phyloP scores from a whole-genome alignment of 2,888 invertebrate genomes.

The Macaria notata region DNA sequence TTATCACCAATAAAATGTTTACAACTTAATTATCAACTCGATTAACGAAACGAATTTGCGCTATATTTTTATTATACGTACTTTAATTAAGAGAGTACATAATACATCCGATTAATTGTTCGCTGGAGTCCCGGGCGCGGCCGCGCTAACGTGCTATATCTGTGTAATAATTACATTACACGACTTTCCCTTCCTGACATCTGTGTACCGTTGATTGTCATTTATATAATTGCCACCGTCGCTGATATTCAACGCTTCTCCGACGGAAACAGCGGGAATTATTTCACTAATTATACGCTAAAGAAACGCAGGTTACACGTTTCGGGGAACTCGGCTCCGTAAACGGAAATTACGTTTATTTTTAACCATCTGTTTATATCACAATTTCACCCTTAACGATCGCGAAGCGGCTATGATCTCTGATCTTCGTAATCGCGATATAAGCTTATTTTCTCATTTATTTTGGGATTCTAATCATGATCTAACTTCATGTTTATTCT shows the following conservation, averaged over 20 bases:
- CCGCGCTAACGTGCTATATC: conserved; percentile 59
- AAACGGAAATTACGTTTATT: conserved; percentile 19
- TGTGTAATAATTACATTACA: conserved; percentile 67
- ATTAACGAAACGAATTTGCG: conserved; percentile 11
- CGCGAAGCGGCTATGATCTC: conserved; percentile 16
- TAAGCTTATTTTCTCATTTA: conserved; percentile 12
- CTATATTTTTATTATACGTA: conserved; percentile 12
- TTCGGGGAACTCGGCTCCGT: conserved; percentile 19
- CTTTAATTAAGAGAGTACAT: conserved; percentile 20
- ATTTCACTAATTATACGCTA: conserved; percentile 23
- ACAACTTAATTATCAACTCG: neutral
- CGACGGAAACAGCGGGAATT: conserved; percentile 21
- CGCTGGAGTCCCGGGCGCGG: conserved; percentile 42
- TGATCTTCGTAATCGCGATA: conserved; percentile 11
- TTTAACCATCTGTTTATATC: conserved; percentile 8
- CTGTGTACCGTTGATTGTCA: conserved; percentile 70
- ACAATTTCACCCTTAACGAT: conserved; percentile 12
- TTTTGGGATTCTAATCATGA: conserved; percentile 9
- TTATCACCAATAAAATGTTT: too few species aligned
- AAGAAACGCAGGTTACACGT: conserved; percentile 26
- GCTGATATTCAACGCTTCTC: conserved; percentile 27
- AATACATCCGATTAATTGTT: conserved; percentile 36
- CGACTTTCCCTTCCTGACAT: conserved; percentile 68
- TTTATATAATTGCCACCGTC: conserved; percentile 69
- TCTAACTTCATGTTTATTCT: conserved; percentile 9